phyloP scores from a whole-genome alignment of 2,888 invertebrate genomes.

The Polyommatus iphigenia region DNA sequence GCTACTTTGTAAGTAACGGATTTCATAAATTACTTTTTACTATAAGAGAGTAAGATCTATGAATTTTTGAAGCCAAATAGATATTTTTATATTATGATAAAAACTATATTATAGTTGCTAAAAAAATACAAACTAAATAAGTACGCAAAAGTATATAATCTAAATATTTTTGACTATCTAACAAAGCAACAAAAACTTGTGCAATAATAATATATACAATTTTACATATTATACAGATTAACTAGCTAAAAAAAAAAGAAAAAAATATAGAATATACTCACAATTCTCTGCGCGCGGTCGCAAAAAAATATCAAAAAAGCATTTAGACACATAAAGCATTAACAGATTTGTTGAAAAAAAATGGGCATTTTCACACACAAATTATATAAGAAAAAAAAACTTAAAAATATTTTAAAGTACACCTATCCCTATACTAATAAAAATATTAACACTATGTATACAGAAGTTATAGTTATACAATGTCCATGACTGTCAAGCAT shows the following conservation, averaged over 20 bases:
- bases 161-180: neutral
- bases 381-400: neutral
- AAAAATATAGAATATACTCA: constrained; percentile 47
- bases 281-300: constrained; percentile 53
- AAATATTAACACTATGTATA: neutral
- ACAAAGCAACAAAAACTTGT: constrained; percentile 16
- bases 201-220: constrained; percentile 23
- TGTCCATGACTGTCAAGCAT: neutral
- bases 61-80: too few species aligned
- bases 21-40: neutral
- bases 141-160: neutral
- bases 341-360: constrained; percentile 59
- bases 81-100: too few species aligned
- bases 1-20: neutral
- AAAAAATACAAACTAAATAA: too few species aligned
- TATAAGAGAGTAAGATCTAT: neutral
- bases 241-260: constrained; percentile 42
- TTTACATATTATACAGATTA: constrained; percentile 22
- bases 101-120: too few species aligned
- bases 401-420: neutral
- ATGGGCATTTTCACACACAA: constrained; percentile 64
- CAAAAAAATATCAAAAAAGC: constrained; percentile 63
- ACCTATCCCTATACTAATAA: neutral
- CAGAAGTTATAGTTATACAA: neutral
- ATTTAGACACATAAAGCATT: constrained; percentile 64